Base-by-base conservation (phyloP, 2,888 invertebrate genomes). In the Chloroclysta siterata region DNA sequence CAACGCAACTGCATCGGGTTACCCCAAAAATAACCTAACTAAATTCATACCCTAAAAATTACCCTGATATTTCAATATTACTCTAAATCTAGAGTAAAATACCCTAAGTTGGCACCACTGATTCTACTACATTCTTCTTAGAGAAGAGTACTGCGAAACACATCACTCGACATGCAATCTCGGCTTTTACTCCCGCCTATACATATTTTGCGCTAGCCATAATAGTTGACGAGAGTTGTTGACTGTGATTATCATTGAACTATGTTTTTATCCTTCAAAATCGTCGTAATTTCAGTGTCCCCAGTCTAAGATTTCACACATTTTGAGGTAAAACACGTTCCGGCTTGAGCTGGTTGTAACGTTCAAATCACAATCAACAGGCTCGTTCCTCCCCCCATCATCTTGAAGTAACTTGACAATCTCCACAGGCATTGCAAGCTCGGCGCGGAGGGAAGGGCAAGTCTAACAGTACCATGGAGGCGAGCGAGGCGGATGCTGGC, bases 381-480 rank as follows among this genome's bases (percentile, higher is more conserved):
- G 29, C 22, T 51, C 4, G 22, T n/a, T 14, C 1, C 11, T n/a
- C 10, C 28, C 17, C 36, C 13, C 36, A 15, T n/a, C 36, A 11
- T 1, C 36, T 1, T 11, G 15, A 44, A 48, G 22, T 52, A 28
- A 22, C 39, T 36, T n/a, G 46, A 10, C n/a, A 0, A 53, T 41
- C 51, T 33, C 55, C 51, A 17, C 88, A 96, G 96, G 97, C 97
- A 74, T 94, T 97, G 80, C 97, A 97, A 91, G 96, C 96, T 73
- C 94, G 95, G 29, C 92, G 94, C 46, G 93, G 93, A 0, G 86
- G 84, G 76, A 94, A 91, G 84, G 94, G 88, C 85, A 94, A 90
- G 85, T 84, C 86, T 84, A 85, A 87, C 71, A 94, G 94, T 81
- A 95, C 93, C 72, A 93, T 94, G 71, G 95, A 95, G 83, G 94